phyloP scores from a whole-genome alignment of 1,140 invertebrate species.

The Nautilus pompilius region DNA sequence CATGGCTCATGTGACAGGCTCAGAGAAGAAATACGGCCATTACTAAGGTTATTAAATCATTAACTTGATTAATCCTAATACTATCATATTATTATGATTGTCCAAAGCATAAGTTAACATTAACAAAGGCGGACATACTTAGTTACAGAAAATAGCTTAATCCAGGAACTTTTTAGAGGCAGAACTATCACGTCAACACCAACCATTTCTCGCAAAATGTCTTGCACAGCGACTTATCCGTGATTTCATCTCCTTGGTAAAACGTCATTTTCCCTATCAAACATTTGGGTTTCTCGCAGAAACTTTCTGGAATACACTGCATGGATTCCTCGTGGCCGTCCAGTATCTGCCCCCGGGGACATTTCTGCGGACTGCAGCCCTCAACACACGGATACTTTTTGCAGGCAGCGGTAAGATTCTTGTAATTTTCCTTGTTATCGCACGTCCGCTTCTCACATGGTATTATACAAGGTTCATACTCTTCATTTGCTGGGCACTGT shows the following conservation, averaged over 20 bases:
- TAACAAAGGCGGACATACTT: no score
- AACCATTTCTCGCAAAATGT: slow-evolving; percentile 75
- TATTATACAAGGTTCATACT: slow-evolving; percentile 76
- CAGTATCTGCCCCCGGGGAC: slow-evolving; percentile 67
- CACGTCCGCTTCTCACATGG: slow-evolving; percentile 79
- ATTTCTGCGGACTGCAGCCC: slow-evolving; percentile 69
- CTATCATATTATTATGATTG: no score
- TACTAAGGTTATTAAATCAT: no score
- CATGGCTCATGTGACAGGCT: no score
- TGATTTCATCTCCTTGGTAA: slow-evolving; percentile 75
- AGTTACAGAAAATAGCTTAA: no score
- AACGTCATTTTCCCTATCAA: slow-evolving; percentile 65
- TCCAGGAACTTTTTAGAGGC: no score
- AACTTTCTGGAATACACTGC: slow-evolving; percentile 70
- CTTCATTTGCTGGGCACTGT: slow-evolving; percentile 79
- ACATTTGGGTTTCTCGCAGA: slow-evolving; percentile 69
- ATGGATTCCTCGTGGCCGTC: slow-evolving; percentile 63
- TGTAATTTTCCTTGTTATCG: slow-evolving; percentile 70
- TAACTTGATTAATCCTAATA: no score
- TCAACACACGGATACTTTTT: slow-evolving; percentile 62
- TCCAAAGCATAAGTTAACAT: no score
- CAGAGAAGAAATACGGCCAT: no score
- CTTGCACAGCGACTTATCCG: slow-evolving; percentile 52
- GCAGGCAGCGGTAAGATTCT: slow-evolving; percentile 61
- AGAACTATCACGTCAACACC: no score